Percentiles rank a stretch among this genome's conserved stretches.
These are phyloP conservation scores for Diachasma alloeum DNA, from an alignment of 1,140 invertebrate genomes.

Conservation along the genomic window DNA sequence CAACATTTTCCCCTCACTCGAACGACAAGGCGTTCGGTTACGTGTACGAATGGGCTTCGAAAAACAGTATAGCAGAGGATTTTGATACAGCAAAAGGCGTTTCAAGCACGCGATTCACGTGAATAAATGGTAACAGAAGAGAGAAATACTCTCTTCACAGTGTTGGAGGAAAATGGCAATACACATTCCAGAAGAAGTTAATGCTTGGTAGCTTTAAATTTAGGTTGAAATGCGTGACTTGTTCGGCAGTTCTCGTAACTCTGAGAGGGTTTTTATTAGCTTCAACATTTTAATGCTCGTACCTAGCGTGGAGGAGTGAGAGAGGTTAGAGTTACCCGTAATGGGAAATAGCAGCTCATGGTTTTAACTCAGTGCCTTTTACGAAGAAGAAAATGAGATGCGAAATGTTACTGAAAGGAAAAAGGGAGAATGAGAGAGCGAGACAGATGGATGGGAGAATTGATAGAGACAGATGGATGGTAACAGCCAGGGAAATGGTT, in stretches of 20 bases:
- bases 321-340: neutral
- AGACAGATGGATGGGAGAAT: neutral
- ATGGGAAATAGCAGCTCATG: neutral
- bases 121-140: neutral
- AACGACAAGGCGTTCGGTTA: no score
- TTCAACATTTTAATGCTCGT: neutral
- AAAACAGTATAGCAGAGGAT: no score
- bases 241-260: neutral
- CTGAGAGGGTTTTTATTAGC: neutral
- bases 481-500: neutral
- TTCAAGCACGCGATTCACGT: neutral
- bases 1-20: no score
- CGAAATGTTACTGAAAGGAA: neutral
- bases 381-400: neutral
- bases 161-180: neutral
- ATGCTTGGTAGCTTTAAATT: neutral
- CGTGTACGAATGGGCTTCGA: no score
- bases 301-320: no score
- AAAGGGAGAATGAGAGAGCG: neutral
- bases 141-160: neutral
- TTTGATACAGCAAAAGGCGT: neutral
- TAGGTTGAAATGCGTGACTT: neutral
- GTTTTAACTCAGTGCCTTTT: neutral
- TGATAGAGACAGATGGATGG: neutral
- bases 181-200: neutral